Evolutionary conservation across 2,797 vertebrate species (phyloP).

Genomic region (Tragelaphus oryx): DNA sequence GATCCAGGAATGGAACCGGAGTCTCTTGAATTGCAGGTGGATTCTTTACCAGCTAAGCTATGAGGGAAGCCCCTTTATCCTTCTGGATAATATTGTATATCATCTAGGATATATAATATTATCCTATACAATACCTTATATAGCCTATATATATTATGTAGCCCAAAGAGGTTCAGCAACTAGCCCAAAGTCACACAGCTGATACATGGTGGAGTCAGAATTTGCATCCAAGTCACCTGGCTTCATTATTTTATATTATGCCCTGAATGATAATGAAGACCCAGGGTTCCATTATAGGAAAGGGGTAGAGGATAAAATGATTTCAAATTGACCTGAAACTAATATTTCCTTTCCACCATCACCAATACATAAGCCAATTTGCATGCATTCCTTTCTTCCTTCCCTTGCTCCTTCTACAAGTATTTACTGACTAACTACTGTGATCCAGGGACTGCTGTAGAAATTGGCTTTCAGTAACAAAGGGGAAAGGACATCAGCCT

Average conservation of each 20-base stretch:
- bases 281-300: background rate
- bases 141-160: background rate
- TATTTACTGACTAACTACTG: background rate
- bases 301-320: background rate
- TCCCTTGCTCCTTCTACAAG: background rate
- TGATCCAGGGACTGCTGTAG: background rate
- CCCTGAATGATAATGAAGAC: background rate
- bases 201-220: background rate
- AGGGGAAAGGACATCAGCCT: background rate
- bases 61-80: background rate
- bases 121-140: too few relatives aligned
- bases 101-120: too few relatives aligned
- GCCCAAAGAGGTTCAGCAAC: background rate
- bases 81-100: background rate
- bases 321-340: background rate
- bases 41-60: background rate
- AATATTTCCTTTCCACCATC: background rate
- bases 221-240: background rate
- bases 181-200: background rate
- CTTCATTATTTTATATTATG: background rate
- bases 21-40: background rate
- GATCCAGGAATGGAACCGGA: fast-evolving
- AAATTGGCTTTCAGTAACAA: background rate
- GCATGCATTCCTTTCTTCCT: background rate
- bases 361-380: background rate